A percentile compares a stretch with the other conserved stretches of the same genome.
Evolutionary conservation across 2,797 vertebrate genomes (phyloP).

Genomic region (Tragopan temminckii): DNA sequence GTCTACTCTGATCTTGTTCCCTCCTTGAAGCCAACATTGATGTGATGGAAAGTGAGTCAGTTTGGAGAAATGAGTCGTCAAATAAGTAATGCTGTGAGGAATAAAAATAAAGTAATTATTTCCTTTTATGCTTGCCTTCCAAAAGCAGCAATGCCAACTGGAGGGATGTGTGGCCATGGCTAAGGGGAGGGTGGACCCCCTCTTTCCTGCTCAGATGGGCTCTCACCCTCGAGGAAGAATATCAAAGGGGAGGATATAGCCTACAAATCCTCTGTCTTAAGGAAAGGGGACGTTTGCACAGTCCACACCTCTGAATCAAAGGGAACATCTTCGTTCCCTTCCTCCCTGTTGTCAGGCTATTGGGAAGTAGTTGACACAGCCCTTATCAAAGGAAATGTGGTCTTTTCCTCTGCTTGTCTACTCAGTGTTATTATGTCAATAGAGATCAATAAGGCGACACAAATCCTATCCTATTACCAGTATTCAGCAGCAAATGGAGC

Average conservation of each 20-base stretch:
- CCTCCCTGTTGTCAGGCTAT: not conserved
- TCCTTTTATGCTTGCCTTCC: not conserved
- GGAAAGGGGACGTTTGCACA: not conserved
- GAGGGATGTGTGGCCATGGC: not conserved
- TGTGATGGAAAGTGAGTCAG: not conserved
- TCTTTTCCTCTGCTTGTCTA: slow-evolving; percentile 6
- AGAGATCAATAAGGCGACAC: slow-evolving; percentile 26
- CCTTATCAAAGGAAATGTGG: slow-evolving; percentile 30
- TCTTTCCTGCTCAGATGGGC: not conserved
- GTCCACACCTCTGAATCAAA: slow-evolving; percentile 23
- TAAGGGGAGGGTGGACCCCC: not conserved
- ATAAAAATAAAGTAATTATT: not conserved
- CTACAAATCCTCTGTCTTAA: not conserved
- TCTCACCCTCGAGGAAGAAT: not conserved
- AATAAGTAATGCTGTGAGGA: not conserved
- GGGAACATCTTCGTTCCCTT: not conserved
- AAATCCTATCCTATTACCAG: slow-evolving; percentile 56
- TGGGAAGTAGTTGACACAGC: slow-evolving; percentile 2
- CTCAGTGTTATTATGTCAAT: slow-evolving; percentile 40
- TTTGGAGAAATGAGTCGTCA: not conserved
- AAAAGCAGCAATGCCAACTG: not conserved
- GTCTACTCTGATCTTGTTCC: not conserved
- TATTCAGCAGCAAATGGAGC: slow-evolving; percentile 40
- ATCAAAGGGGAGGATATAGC: slow-evolving; percentile 31
- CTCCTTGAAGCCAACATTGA: not conserved